These are phyloP conservation scores for Cinara cedri DNA, from an alignment of 2,888 invertebrate genomes.

Conservation along the genomic window DNA sequence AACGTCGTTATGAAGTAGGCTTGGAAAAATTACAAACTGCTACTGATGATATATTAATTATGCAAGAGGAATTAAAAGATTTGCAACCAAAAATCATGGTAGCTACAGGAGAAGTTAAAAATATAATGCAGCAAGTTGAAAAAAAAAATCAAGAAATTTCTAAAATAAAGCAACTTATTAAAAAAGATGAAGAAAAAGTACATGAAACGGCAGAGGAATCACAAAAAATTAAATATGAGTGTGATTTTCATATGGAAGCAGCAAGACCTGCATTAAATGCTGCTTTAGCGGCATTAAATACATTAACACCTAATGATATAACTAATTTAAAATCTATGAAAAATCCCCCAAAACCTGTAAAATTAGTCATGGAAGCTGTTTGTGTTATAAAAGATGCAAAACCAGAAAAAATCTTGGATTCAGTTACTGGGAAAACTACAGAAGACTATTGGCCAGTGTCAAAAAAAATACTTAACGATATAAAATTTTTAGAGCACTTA, in stretches of 20 bases:
- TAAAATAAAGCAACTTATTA: conserved; percentile 69
- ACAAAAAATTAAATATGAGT: conserved; percentile 89
- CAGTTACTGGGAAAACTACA: conserved; percentile 76
- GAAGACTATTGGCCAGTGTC: conserved; percentile 96
- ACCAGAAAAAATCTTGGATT: conserved; percentile 84
- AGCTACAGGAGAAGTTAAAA: conserved; percentile 86
- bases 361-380: conserved; percentile 92
- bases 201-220: conserved; percentile 72
- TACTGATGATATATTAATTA: conserved; percentile 77
- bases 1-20: conserved; percentile 78
- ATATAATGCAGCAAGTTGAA: conserved; percentile 84
- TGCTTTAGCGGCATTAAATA: conserved; percentile 79
- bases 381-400: conserved; percentile 92
- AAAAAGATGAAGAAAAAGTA: conserved; percentile 79
- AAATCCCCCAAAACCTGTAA: conserved; percentile 89
- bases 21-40: conserved; percentile 86
- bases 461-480: conserved; percentile 84
- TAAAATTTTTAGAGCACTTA: conserved; percentile 87
- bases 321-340: conserved; percentile 93
- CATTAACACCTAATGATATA: conserved; percentile 83
- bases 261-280: conserved; percentile 89
- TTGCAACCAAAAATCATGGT: conserved; percentile 86
- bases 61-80: conserved; percentile 83
- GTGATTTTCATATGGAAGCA: conserved; percentile 88
- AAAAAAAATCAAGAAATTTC: conserved; percentile 86